phyloP scores from a whole-genome alignment of 2,888 invertebrate genomes.

The Malacosoma neustria region DNA sequence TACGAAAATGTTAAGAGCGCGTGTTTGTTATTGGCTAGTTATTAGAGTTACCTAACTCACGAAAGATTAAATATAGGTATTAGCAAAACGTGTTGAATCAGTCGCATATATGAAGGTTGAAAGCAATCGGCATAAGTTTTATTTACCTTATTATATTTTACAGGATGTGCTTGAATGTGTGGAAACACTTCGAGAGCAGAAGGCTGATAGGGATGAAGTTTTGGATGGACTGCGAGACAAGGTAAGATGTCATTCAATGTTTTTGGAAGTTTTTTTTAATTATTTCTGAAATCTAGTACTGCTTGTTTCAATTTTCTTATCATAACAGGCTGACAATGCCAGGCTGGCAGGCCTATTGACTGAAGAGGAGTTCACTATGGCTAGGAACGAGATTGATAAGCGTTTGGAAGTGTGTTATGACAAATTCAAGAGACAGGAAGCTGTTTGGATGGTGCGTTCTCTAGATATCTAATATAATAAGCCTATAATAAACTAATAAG shows the following conservation, averaged over 20 bases:
- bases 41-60: too few species aligned
- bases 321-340: conserved; percentile 43
- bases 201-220: conserved; percentile 56
- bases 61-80: too few species aligned
- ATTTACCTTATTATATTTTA: conserved; percentile 3
- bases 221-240: conserved; percentile 51
- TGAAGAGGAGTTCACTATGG: conserved; percentile 26
- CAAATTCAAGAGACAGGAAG: conserved; percentile 44
- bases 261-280: too few species aligned
- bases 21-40: too few species aligned
- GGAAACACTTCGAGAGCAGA: conserved; percentile 51
- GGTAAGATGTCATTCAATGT: conserved; percentile 20
- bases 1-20: too few species aligned
- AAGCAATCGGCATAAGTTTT: too few species aligned
- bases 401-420: conserved; percentile 38
- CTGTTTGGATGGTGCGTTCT: conserved; percentile 40
- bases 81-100: too few species aligned
- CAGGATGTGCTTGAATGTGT: conserved; percentile 42
- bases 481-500: not conserved
- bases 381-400: conserved; percentile 28
- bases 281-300: not conserved
- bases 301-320: too few species aligned
- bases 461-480: not conserved
- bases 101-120: too few species aligned
- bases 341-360: conserved; percentile 39